Evolutionary conservation across 2,888 invertebrate genomes (phyloP), one percentile per base, ranked within the genome.

Genomic region (Plebejus argus): DNA sequence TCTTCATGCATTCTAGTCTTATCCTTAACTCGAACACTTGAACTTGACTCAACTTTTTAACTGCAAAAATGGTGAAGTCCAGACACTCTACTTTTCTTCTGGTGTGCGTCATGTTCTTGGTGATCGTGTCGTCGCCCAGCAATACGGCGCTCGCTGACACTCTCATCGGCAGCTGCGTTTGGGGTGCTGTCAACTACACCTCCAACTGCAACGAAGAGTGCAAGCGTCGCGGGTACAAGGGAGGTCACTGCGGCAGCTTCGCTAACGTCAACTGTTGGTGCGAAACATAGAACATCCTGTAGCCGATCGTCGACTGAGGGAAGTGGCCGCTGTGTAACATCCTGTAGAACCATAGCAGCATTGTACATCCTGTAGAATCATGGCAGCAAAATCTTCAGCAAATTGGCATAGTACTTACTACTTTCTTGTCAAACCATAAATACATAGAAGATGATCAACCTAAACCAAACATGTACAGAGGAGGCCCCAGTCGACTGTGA

Each of bases 101-200:
- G 76, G 83, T 81, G 71, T 83, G 83, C 79, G 49, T 84, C 10
- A 79, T 81, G 0, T 82, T 85, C 49, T 45, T 85, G 83, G 82
- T 85, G 78, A 81, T 83, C 71, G 81, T 85, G 18, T 84, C 84
- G n/a, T 77, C 81, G 15, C 84, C 83, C 4, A 80, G 83, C 70
- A 83, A 84, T 75, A 78, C 76, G 10, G 84, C 78, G 1, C 28
- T 70, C 6, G 85, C 85, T 0, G 85, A 85, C 74, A 80, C 78
- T 15, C 82, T 76, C 3, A 79, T 85, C 35, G 85, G 85, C 35
- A 85, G 85, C 79, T 85, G 85, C 61, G 85, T 85, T 0, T 85
- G 84, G 84, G 86, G 85, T 0, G 85, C 81, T 4, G 84, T 84
- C 0, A 53, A 85, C 81, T 85, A 85, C 78, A 84, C 82, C 0